phyloP scores from a whole-genome alignment of 2,113 vertebrate species.

The Hippocampus abdominalis region DNA sequence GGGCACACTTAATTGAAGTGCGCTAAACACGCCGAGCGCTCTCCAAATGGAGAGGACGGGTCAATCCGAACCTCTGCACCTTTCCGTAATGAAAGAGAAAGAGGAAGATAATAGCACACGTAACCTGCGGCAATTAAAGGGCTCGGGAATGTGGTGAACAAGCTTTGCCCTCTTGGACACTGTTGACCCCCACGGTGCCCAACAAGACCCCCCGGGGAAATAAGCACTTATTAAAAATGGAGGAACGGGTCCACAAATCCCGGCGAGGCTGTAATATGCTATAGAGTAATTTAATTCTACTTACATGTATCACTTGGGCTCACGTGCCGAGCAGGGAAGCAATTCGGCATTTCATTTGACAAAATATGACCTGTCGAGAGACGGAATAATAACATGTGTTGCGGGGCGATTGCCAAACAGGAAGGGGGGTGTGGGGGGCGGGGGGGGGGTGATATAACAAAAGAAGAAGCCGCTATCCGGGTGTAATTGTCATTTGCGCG shows the following conservation, averaged over 20 bases:
- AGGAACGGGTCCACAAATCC: constrained; percentile 68
- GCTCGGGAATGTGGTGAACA: constrained; percentile 74
- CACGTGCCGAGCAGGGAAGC: constrained; percentile 58
- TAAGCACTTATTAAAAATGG: constrained; percentile 77
- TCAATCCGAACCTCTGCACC: constrained; percentile 70
- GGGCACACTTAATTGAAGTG: constrained; percentile 71
- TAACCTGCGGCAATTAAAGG: constrained; percentile 76
- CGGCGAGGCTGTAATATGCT: constrained; percentile 71
- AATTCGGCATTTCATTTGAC: constrained; percentile 75
- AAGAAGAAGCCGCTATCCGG: constrained; percentile 28
- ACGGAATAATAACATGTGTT: constrained; percentile 66
- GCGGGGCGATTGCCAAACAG: constrained; percentile 28
- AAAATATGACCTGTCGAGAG: constrained; percentile 74
- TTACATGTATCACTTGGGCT: constrained; percentile 74
- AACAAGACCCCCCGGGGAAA: constrained; percentile 70
- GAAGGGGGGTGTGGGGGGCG: too few relatives aligned
- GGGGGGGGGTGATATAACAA: neutral
- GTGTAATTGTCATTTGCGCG: constrained; percentile 55
- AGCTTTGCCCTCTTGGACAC: constrained; percentile 74
- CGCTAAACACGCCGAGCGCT: constrained; percentile 63
- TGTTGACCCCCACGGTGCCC: constrained; percentile 71
- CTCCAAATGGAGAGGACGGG: constrained; percentile 72
- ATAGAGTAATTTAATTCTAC: constrained; percentile 76
- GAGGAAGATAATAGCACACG: constrained; percentile 74
- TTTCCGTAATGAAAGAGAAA: constrained; percentile 73